These are phyloP conservation scores for Coleophora flavipennella DNA, from an alignment of 2,888 invertebrate species.

Conservation along the genomic window DNA sequence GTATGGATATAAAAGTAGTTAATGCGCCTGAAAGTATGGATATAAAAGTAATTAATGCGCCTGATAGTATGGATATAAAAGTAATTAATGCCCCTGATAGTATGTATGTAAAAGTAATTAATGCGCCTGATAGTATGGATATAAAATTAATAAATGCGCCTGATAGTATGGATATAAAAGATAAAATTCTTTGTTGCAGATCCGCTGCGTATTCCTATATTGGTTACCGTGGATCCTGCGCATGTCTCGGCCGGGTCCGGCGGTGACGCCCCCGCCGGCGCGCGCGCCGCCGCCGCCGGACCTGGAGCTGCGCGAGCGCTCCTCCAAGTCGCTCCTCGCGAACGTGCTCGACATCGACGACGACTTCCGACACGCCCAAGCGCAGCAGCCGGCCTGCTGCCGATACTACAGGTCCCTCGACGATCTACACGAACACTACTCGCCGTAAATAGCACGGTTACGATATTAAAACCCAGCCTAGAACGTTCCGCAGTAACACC, in stretches of 20 bases:
- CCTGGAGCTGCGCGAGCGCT: slow-evolving; percentile 89
- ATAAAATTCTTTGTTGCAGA: slow-evolving; percentile 59
- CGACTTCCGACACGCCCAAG: slow-evolving; percentile 89
- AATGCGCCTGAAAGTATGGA: too few relatives aligned
- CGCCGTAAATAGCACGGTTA: slow-evolving; percentile 72
- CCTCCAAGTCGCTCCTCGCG: slow-evolving; percentile 95
- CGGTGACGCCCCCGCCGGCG: slow-evolving; percentile 73
- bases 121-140: too few relatives aligned
- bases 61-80: too few relatives aligned
- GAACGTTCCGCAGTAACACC: slow-evolving; percentile 63
- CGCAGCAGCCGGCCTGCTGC: slow-evolving; percentile 81
- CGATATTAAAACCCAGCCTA: slow-evolving; percentile 65
- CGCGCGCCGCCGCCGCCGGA: slow-evolving; percentile 86
- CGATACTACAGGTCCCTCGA: slow-evolving; percentile 83
- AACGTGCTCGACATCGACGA: slow-evolving; percentile 98
- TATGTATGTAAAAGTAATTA: too few relatives aligned
- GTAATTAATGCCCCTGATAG: too few relatives aligned
- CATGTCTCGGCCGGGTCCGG: slow-evolving; percentile 86
- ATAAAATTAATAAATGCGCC: too few relatives aligned
- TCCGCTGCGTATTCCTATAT: slow-evolving; percentile 92
- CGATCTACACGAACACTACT: slow-evolving; percentile 74
- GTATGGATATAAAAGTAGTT: too few relatives aligned
- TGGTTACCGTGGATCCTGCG: slow-evolving; percentile 98
- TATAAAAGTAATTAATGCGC: too few relatives aligned
- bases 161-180: too few relatives aligned